phyloP scores from a whole-genome alignment of 1,140 invertebrate genomes.

The Aphaenogaster rudis region DNA sequence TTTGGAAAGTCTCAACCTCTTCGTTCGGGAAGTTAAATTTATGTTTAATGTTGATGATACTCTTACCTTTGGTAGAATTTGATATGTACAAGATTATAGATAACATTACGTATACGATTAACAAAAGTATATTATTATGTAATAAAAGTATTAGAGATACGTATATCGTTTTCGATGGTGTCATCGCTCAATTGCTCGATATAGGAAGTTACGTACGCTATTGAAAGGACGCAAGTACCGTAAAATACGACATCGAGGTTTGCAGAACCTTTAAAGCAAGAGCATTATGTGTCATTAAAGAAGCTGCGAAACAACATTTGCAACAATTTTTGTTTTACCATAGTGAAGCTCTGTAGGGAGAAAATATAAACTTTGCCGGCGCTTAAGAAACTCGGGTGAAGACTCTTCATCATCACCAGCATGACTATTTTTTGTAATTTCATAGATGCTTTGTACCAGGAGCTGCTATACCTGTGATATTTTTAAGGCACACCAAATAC shows the following conservation, averaged over 20 bases:
- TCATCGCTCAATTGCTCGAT: not conserved
- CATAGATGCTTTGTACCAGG: constrained; percentile 13
- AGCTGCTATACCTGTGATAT: constrained; percentile 20
- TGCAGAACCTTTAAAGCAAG: constrained; percentile 46
- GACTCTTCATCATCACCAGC: constrained; percentile 10
- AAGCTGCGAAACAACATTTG: not conserved
- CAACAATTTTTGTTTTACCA: constrained; percentile 5
- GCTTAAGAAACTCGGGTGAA: constrained; percentile 15
- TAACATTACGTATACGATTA: constrained; percentile 16
- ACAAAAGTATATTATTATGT: constrained; percentile 11
- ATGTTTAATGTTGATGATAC: not conserved
- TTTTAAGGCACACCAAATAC: not conserved
- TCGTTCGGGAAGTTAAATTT: not conserved
- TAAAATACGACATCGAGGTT: constrained; percentile 52
- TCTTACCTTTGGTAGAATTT: not conserved
- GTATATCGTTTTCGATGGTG: constrained; percentile 2
- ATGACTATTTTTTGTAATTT: constrained; percentile 27
- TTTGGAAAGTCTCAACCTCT: not conserved
- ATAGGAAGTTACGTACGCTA: not conserved
- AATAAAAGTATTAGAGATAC: constrained; percentile 2
- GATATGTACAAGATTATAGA: not conserved
- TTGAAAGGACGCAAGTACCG: constrained; percentile 32
- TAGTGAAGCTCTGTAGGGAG: constrained; percentile 37
- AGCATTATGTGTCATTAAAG: not conserved
- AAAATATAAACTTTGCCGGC: constrained; percentile 50